phyloP scores from a whole-genome alignment of 1,140 invertebrate species.

The Platorchestia sp. region DNA sequence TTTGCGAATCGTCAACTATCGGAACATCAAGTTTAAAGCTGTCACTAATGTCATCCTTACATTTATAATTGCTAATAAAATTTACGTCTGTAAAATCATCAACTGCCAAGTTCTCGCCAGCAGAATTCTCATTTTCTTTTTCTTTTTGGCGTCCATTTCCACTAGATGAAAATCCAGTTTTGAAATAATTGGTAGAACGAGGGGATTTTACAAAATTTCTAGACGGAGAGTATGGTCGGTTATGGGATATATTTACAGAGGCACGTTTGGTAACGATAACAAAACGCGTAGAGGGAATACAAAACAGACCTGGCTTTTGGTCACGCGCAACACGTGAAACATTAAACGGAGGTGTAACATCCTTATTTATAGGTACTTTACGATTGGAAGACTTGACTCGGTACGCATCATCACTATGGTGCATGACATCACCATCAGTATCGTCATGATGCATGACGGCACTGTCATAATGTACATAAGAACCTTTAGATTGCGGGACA shows the following conservation, averaged over 20 bases:
- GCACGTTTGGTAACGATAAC: conserved; percentile 13
- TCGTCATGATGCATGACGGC: background rate
- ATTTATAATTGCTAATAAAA: background rate
- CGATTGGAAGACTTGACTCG: background rate
- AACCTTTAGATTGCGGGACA: background rate
- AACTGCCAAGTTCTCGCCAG: no score
- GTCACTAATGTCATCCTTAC: background rate
- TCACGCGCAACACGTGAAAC: background rate
- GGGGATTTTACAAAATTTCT: background rate
- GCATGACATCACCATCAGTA: background rate
- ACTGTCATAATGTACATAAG: background rate
- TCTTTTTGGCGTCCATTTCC: background rate
- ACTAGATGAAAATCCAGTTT: background rate
- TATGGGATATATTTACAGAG: background rate
- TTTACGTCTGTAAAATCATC: background rate
- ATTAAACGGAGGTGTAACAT: background rate
- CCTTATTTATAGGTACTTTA: background rate
- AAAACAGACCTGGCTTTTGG: background rate
- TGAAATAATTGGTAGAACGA: background rate
- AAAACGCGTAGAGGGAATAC: background rate
- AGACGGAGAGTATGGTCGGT: background rate
- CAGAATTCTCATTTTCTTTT: background rate
- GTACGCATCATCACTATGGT: background rate
- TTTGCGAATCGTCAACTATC: background rate
- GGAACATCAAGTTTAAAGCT: background rate